phyloP scores from a whole-genome alignment of 2,888 invertebrate species.

The Macrosoma leucophasiata region DNA sequence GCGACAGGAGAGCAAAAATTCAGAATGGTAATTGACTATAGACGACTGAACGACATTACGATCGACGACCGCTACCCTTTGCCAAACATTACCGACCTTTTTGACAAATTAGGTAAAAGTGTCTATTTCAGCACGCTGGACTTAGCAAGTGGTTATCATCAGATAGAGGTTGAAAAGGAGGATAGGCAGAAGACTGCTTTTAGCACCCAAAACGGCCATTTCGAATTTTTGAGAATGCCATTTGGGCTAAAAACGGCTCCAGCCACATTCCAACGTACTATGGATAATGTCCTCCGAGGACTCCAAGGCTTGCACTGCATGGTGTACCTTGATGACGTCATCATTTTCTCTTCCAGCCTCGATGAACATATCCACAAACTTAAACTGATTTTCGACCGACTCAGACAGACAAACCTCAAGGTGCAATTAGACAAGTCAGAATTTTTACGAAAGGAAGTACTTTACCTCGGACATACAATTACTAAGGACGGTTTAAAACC shows the following conservation, averaged over 20 bases:
- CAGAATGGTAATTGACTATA: too few relatives aligned
- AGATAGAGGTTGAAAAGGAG: too few relatives aligned
- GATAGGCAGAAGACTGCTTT: conserved; percentile 27
- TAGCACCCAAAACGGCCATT: conserved; percentile 26
- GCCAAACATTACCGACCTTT: too few relatives aligned
- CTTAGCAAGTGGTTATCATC: too few relatives aligned
- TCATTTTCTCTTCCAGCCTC: conserved; percentile 30
- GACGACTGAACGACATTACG: too few relatives aligned
- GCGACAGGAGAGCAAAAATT: too few relatives aligned
- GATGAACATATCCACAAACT: conserved; percentile 24
- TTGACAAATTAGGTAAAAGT: too few relatives aligned
- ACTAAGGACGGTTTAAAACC: conserved; percentile 16
- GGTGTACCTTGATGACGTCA: conserved; percentile 39
- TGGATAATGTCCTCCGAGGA: conserved; percentile 39
- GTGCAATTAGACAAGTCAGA: conserved; percentile 25
- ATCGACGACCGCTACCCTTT: too few relatives aligned
- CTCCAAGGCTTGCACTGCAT: conserved; percentile 35
- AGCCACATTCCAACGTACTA: conserved; percentile 41
- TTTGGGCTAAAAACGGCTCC: conserved; percentile 36
- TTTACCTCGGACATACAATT: conserved; percentile 24
- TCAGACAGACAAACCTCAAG: conserved; percentile 25
- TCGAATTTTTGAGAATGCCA: conserved; percentile 29
- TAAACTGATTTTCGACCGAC: conserved; percentile 22
- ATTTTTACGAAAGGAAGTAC: conserved; percentile 25
- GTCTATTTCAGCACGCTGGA: too few relatives aligned